These are phyloP conservation scores for Eurosta solidaginis DNA, from an alignment of 1,140 invertebrate species.

Conservation along the genomic window DNA sequence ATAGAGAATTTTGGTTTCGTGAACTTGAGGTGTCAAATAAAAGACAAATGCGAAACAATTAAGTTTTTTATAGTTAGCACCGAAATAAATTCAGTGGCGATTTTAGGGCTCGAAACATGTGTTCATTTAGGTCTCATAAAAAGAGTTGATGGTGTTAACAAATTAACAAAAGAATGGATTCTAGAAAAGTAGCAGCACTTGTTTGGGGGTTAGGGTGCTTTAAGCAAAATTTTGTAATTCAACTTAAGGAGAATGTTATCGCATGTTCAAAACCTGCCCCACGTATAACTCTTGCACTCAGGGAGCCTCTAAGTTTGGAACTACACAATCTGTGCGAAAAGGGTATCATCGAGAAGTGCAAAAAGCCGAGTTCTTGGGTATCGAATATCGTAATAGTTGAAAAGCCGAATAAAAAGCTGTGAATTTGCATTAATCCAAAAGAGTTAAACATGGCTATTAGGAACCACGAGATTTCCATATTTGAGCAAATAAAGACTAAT, in stretches of 20 bases:
- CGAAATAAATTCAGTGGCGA: neutral
- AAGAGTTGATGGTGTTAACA: neutral
- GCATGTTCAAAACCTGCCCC: constrained; percentile 37
- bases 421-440: constrained; percentile 58
- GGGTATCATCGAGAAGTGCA: constrained; percentile 46
- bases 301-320: constrained; percentile 39
- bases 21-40: neutral
- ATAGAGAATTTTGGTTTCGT: neutral
- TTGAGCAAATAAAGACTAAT: neutral
- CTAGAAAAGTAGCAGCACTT: neutral
- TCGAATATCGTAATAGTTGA: constrained; percentile 54
- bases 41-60: neutral
- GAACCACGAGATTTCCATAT: neutral
- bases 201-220: constrained; percentile 34
- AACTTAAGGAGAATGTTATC: constrained; percentile 6
- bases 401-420: constrained; percentile 52
- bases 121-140: neutral
- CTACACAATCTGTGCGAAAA: constrained; percentile 41
- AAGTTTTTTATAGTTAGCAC: neutral
- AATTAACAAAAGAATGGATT: constrained; percentile 3
- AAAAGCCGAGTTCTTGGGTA: constrained; percentile 54
- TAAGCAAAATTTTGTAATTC: neutral
- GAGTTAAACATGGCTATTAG: constrained; percentile 45
- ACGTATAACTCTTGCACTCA: constrained; percentile 40
- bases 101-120: neutral